These are phyloP conservation scores for Cossypha polioptera DNA, from an alignment of 2,797 vertebrate species.

Conservation along the genomic window DNA sequence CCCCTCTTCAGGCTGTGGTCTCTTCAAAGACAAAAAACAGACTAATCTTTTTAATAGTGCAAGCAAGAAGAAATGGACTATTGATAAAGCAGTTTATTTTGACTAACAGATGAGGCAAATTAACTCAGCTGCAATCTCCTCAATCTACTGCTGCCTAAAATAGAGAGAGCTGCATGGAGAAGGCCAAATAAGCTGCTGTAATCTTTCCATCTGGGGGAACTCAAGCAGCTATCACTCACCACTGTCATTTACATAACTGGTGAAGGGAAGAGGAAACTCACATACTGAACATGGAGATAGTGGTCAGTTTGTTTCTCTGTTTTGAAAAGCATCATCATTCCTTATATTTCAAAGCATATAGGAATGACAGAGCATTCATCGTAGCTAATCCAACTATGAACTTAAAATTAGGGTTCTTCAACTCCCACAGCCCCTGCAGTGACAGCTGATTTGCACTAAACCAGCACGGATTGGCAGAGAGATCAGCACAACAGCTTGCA, in stretches of 20 bases:
- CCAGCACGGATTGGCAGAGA: neutral
- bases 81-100: slow-evolving; percentile 9
- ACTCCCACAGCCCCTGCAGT: neutral
- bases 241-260: neutral
- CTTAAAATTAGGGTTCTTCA: neutral
- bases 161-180: neutral
- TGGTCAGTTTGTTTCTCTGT: neutral
- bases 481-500: neutral
- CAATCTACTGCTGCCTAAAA: neutral
- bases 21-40: neutral
- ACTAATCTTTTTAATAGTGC: neutral
- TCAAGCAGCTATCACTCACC: neutral
- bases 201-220: neutral
- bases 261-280: neutral
- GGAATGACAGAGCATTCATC: neutral
- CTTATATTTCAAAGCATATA: neutral
- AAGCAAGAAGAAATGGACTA: neutral
- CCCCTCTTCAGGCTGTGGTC: neutral
- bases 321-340: neutral
- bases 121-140: neutral
- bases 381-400: neutral
- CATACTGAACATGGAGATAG: neutral
- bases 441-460: neutral
- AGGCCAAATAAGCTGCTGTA: neutral
- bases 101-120: neutral